These are phyloP conservation scores for Prionailurus bengalensis DNA, from an alignment of 2,113 vertebrate species.

Conservation along the genomic window DNA sequence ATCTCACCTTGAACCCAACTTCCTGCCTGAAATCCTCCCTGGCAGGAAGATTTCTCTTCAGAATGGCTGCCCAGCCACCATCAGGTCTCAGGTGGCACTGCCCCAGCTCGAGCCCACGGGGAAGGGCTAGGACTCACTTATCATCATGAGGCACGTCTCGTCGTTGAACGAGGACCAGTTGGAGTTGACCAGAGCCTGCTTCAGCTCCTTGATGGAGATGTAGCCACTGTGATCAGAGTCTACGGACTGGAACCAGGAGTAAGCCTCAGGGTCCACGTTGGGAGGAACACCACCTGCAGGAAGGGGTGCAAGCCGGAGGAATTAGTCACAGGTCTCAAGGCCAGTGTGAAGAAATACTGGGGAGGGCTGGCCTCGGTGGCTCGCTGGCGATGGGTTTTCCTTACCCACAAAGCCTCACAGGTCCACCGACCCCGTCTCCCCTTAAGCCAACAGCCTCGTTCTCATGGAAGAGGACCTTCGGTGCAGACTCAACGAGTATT, in stretches of 20 bases:
- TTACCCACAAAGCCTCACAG: neutral
- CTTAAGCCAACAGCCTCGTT: neutral
- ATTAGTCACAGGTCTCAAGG: neutral
- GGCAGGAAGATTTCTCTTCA: neutral
- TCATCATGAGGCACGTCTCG: slow-evolving; percentile 97
- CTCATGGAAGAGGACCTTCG: neutral
- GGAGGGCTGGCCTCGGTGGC: neutral
- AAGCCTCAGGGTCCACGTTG: slow-evolving; percentile 93
- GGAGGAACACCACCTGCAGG: slow-evolving; percentile 89
- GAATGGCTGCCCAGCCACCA: neutral
- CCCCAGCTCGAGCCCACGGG: neutral
- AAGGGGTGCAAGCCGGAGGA: neutral
- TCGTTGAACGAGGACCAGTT: slow-evolving; percentile 97
- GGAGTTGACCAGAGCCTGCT: slow-evolving; percentile 96
- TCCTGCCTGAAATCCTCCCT: neutral
- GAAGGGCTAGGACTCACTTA: slow-evolving; percentile 91
- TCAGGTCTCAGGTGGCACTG: neutral
- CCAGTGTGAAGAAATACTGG: neutral
- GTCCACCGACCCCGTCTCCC: neutral
- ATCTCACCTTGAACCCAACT: neutral
- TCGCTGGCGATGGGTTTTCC: neutral
- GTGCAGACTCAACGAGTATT: neutral
- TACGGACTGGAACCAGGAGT: slow-evolving; percentile 96
- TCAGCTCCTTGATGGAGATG: slow-evolving; percentile 95
- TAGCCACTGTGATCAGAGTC: slow-evolving; percentile 94